Conservation (phyloP, 2,113 vertebrate species). For the Indicator indicator region DNA sequence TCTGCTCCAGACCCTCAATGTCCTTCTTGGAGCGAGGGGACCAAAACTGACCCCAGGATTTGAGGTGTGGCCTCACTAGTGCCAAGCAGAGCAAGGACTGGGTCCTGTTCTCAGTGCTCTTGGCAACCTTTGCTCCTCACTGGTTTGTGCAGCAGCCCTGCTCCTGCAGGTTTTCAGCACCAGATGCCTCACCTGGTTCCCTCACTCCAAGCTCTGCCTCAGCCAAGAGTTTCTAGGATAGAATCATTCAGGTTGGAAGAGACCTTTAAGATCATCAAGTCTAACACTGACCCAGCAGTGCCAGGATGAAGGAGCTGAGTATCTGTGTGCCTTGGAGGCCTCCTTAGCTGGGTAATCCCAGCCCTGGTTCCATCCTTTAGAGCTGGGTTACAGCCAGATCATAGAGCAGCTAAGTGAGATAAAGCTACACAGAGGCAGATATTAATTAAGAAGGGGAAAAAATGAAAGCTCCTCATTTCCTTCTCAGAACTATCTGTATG, state of each 20-base stretch:
- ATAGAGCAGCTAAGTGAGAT: background rate
- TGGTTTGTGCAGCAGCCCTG: background rate
- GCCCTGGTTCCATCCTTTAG: background rate
- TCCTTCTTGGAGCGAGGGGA: too few species aligned
- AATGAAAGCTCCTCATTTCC: conserved; percentile 4
- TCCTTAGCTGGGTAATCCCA: background rate
- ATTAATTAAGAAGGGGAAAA: background rate
- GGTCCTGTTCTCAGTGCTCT: background rate
- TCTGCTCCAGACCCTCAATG: too few species aligned
- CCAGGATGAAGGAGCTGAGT: background rate
- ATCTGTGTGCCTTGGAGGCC: rapidly evolving
- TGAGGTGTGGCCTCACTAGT: too few species aligned
- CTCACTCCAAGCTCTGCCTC: background rate
- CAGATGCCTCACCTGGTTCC: background rate
- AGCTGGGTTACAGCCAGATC: background rate
- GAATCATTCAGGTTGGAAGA: background rate
- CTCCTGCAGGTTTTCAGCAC: background rate
- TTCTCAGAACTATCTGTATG: background rate
- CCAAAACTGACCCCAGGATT: too few species aligned
- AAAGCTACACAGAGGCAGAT: background rate
- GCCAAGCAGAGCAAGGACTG: too few species aligned
- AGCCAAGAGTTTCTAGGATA: too few species aligned
- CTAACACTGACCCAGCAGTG: background rate
- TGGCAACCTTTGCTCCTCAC: background rate
- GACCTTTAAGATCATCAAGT: too few species aligned